Evolutionary conservation across 2,888 invertebrate species (phyloP), one percentile per base, ranked within the genome.

Genomic region (Acrobasis suavella): DNA sequence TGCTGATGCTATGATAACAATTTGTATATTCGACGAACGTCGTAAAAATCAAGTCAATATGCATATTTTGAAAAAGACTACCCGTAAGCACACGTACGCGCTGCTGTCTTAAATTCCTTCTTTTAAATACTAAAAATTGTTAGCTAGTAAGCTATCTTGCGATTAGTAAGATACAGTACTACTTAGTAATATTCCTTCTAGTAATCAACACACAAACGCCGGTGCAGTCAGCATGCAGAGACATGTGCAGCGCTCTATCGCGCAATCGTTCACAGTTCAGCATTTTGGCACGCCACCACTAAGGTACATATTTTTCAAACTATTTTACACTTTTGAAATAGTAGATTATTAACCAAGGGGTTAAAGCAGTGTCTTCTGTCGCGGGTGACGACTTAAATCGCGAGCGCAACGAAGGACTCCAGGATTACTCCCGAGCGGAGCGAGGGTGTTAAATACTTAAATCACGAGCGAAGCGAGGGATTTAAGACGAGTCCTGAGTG

Each of bases 221-320:
- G 84, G 84, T 14, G 75, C 82, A 1, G 74, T 90, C 55, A 86
- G 83, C 66, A 82, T 89, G 62, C 87, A 86, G 65, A 81, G 87
- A 46, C 89, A 87, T 54, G 86, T 90, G 12, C 91, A 91, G 66
- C 82, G 90, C 14, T 85, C 91, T 15, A 83, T 92, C 65, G 91
- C 90, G 38, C 91, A 91, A 70, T 92, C 91, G 10, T 83, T 88
- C 67, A 92, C 92, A n/a, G 81, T 91, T 6, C 92, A 92, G 68
- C 90, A 92, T 69, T 88, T 92, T 66, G 88, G 90, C 67, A 86
- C 86, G 42, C 86, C 89, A 42, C 89, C 89, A 8, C 75, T 91
- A 56, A 90, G 90, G 87, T 89, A 79, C 65, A 49, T 60, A 59
- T 39, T n/a, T 14, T 51, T 46, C 5, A 9, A 42, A 42, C 62